Evolutionary conservation across 2,888 invertebrate species (phyloP), one percentile per base, ranked within the genome.

Genomic region (Pristionchus arcanus): DNA sequence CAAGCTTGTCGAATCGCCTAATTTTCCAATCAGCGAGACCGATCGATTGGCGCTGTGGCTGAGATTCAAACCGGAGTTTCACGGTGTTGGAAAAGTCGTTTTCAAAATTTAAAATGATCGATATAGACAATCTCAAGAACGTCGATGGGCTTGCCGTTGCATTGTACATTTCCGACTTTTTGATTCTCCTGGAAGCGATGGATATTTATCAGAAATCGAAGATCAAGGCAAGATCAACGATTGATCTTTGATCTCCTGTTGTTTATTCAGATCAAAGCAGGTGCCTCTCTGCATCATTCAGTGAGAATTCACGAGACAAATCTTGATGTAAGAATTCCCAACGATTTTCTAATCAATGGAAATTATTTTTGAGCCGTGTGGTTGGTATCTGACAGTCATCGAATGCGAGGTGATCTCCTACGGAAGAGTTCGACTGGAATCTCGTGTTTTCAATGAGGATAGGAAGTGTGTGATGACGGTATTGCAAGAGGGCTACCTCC

Each of bases 401-500:
- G 85, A 86, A n/a, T 86, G 85, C 21, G n/a, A 86, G 3, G 37
- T 66, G 21, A 86, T 86, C 19, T 59, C 85, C 21, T n/a, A 34
- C 28, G 85, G 63, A 31, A 63, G 85, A 63, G 31, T 25, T 3
- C 31, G 63, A 63, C 37, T 63, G 1, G 37, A 63, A 42, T 86
- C 85, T 1, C 1, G 13, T 7, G 28, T 86, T 21, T 86, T 63
- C 85, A 34, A 86, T 63, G 63, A 37, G 11, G 3, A 19, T 34
- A 21, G 37, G 9, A 86, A 86, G 19, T 85, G 85, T 59, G 85
- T 85, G 9, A 31, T 85, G 31, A 59, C 85, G 4, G 85, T 85
- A 21, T 9, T 86, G 19, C 85, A 86, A 28, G 85, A 86, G 66
- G 85, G 63, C 21, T 86, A 37, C 63, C 1, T 86, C 9, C 85